Evolutionary conservation across 2,888 invertebrate genomes (phyloP).

Genomic region (Selenia dentaria): DNA sequence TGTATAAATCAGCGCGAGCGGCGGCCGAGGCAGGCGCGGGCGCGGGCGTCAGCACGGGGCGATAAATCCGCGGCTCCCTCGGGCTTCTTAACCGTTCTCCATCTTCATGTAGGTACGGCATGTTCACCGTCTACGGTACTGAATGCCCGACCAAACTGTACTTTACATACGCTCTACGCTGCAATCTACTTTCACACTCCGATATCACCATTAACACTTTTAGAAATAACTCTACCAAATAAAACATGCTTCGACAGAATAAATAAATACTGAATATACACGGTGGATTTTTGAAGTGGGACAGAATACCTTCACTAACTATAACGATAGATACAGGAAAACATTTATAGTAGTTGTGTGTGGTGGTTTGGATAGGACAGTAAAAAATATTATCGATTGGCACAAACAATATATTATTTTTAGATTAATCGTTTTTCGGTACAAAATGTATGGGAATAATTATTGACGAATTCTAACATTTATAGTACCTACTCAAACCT

Average conservation of each 20-base stretch:
- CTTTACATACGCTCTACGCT: constrained; percentile 16
- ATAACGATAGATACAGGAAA: too few species aligned
- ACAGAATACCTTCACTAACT: too few species aligned
- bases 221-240: background rate
- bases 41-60: constrained; percentile 66
- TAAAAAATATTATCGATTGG: too few species aligned
- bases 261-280: background rate
- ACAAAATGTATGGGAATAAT: too few species aligned
- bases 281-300: too few species aligned
- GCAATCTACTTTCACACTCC: constrained; percentile 18
- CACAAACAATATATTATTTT: too few species aligned
- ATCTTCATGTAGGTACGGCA: constrained; percentile 62
- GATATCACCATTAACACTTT: constrained; percentile 17
- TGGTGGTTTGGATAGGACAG: too few species aligned
- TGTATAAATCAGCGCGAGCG: constrained; percentile 79
- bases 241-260: constrained; percentile 2
- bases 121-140: constrained; percentile 38
- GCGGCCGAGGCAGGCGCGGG: constrained; percentile 43
- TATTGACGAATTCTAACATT: too few species aligned
- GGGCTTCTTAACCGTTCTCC: constrained; percentile 75
- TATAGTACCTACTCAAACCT: too few species aligned
- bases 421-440: too few species aligned
- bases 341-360: too few species aligned
- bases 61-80: constrained; percentile 80
- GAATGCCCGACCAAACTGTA: constrained; percentile 23